phyloP scores from a whole-genome alignment of 1,140 invertebrate genomes.

The Macrocentrus cingulum region DNA sequence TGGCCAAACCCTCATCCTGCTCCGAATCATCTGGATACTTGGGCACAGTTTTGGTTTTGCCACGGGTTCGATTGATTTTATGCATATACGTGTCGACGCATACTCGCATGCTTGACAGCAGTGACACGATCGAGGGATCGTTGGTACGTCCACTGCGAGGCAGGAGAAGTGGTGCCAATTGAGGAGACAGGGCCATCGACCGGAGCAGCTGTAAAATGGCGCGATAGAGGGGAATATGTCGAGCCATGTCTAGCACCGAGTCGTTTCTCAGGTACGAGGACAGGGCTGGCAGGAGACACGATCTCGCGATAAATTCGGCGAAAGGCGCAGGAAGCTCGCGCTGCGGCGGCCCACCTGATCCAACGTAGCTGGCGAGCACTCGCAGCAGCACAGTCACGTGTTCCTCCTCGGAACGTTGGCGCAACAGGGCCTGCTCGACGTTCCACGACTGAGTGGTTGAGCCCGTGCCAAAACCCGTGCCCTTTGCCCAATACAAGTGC shows the following conservation, averaged over 20 bases:
- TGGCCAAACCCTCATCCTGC: conserved; percentile 83
- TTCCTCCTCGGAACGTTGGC: conserved; percentile 88
- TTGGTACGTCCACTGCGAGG: conserved; percentile 55
- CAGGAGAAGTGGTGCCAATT: conserved; percentile 69
- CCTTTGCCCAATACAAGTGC: conserved; percentile 93
- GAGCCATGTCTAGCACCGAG: conserved; percentile 92
- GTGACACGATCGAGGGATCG: conserved; percentile 64
- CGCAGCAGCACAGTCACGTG: conserved; percentile 81
- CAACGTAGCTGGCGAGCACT: conserved; percentile 84
- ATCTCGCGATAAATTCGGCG: conserved; percentile 74
- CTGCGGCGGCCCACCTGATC: conserved; percentile 66
- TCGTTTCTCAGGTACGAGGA: conserved; percentile 92
- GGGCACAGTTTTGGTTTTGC: conserved; percentile 39
- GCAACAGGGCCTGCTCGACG: conserved; percentile 86
- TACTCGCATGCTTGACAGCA: conserved; percentile 83
- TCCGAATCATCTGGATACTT: conserved; percentile 70
- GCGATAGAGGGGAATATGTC: conserved; percentile 89
- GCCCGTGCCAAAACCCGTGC: conserved; percentile 92
- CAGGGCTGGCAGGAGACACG: conserved; percentile 83
- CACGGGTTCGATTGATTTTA: conserved; percentile 52
- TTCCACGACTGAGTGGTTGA: conserved; percentile 95
- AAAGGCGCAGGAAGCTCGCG: conserved; percentile 69
- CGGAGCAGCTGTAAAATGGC: conserved; percentile 80
- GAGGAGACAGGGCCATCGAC: conserved; percentile 72
- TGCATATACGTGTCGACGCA: conserved; percentile 88